Evolutionary conservation across 2,797 vertebrate genomes (phyloP).

Genomic region (Macrochelys suwanniensis): DNA sequence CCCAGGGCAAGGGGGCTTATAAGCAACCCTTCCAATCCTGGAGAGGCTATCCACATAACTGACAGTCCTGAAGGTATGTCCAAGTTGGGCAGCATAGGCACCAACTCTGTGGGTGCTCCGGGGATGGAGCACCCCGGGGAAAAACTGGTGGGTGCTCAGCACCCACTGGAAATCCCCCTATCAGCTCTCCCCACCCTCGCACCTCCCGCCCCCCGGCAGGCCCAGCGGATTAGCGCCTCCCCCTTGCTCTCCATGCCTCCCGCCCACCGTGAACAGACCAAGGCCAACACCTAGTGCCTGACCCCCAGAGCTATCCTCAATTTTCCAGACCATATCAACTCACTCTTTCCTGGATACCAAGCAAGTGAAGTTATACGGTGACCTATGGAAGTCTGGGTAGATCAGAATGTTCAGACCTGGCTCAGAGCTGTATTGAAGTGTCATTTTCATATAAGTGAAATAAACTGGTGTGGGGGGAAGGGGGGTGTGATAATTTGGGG

Average conservation of each 20-base stretch:
- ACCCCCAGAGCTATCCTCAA: background rate
- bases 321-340: background rate
- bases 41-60: background rate
- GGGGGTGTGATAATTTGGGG: background rate
- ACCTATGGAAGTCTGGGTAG: background rate
- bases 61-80: background rate
- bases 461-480: too few relatives aligned
- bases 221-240: too few relatives aligned
- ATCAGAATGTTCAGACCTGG: background rate
- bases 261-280: rapidly evolving
- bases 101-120: too few relatives aligned
- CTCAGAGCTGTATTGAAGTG: background rate
- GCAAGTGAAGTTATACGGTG: background rate
- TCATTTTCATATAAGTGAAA: background rate
- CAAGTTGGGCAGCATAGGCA: background rate
- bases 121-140: too few relatives aligned
- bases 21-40: background rate
- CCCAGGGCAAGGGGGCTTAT: background rate
- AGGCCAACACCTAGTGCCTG: background rate
- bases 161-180: too few relatives aligned
- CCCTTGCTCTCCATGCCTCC: too few relatives aligned
- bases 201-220: too few relatives aligned
- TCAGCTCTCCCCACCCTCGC: too few relatives aligned
- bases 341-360: background rate
- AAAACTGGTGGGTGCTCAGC: too few relatives aligned